phyloP scores from a whole-genome alignment of 2,113 vertebrate species.

The Gasterosteus aculeatus region DNA sequence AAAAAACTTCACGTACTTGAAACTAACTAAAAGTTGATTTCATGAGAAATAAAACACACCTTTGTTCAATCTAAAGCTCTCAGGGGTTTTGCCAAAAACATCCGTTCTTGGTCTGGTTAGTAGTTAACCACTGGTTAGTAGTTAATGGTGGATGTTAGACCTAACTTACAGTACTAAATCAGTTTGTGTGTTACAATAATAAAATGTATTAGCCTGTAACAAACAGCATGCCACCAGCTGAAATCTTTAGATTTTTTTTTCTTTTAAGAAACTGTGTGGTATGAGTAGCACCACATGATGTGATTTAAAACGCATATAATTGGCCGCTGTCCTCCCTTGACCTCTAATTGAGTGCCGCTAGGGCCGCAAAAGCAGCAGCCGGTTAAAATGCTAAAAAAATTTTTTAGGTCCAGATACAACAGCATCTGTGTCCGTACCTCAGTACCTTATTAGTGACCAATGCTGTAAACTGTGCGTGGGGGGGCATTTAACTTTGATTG shows the following conservation, averaged over 20 bases:
- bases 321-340: no score
- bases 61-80: not conserved
- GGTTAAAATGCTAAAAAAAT: no score
- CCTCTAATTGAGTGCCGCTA: no score
- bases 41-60: not conserved
- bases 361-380: no score
- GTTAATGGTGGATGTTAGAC: not conserved
- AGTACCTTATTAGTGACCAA: no score
- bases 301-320: no score
- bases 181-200: not conserved
- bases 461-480: not conserved
- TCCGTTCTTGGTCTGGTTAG: not conserved
- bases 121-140: not conserved
- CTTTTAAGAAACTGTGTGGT: no score
- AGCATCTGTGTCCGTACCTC: no score
- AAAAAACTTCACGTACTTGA: not conserved
- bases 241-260: no score
- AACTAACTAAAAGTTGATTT: not conserved
- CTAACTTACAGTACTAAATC: not conserved
- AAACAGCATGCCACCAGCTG: no score
- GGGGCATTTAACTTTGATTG: not conserved
- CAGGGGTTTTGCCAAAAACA: not conserved
- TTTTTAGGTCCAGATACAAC: no score
- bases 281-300: no score
- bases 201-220: not conserved